These are phyloP conservation scores for Erinaceus europaeus DNA, from an alignment of 2,113 vertebrate species.

Conservation along the genomic window DNA sequence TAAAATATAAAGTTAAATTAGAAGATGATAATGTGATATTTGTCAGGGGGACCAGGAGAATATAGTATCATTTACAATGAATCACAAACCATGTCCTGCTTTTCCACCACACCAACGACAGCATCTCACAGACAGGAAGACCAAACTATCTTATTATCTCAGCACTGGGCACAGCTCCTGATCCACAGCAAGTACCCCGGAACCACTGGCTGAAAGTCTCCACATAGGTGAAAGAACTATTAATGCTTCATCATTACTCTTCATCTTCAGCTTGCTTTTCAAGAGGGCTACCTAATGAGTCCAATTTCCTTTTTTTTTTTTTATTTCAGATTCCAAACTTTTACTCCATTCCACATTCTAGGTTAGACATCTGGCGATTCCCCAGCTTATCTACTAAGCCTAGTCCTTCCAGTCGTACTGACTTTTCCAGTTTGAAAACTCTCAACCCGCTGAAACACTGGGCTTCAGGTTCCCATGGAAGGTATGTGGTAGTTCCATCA, in stretches of 20 bases:
- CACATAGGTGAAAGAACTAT: neutral
- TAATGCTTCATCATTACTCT: too few species aligned
- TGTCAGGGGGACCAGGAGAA: too few species aligned
- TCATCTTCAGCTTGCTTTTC: neutral
- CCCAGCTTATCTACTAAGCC: neutral
- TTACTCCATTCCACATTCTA: neutral
- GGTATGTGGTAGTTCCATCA: fast-evolving
- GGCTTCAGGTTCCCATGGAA: too few species aligned
- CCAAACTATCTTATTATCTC: neutral
- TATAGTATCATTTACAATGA: too few species aligned
- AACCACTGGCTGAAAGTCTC: neutral
- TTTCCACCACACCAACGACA: fast-evolving
- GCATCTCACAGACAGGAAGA: too few species aligned
- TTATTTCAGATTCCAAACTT: neutral
- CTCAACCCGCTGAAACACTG: neutral
- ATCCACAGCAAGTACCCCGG: fast-evolving
- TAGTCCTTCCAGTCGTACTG: neutral
- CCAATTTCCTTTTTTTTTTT: too few species aligned
- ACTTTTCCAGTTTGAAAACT: neutral
- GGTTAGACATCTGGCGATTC: fast-evolving
- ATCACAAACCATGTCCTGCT: neutral
- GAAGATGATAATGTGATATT: too few species aligned
- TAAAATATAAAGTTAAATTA: too few species aligned
- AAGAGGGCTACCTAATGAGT: neutral
- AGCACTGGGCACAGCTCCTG: neutral